Percentiles rank a stretch among this genome's conserved stretches.
These are phyloP conservation scores for Melanotaenia duboulayi DNA, from an alignment of 2,113 vertebrate genomes.

Conservation along the genomic window DNA sequence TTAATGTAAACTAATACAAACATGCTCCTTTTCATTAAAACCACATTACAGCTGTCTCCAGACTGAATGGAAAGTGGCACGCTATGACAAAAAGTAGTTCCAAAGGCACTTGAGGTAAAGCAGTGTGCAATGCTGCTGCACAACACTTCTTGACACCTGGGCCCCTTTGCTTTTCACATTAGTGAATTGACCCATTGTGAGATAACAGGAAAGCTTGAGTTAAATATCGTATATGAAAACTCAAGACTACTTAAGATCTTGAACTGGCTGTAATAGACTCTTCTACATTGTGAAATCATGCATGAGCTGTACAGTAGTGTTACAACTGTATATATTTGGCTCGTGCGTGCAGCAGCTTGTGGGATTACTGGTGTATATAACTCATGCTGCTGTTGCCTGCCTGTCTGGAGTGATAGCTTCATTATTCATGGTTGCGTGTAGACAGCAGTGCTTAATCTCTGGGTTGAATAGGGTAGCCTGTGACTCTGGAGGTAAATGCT, in stretches of 20 bases:
- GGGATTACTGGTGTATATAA: constrained; percentile 66
- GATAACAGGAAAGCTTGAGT: constrained; percentile 8
- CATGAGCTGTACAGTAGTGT: constrained; percentile 45
- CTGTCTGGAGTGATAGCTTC: constrained; percentile 79
- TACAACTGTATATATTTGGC: constrained; percentile 49
- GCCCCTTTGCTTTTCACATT: not conserved
- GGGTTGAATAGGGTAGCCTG: constrained; percentile 58
- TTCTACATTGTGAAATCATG: constrained; percentile 59
- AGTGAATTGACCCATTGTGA: constrained; percentile 22
- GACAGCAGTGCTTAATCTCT: constrained; percentile 82
- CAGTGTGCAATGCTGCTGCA: not conserved
- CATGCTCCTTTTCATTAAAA: not conserved
- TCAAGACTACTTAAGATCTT: constrained; percentile 3
- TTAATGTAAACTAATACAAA: not conserved
- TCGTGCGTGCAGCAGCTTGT: constrained; percentile 59
- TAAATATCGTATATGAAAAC: not conserved
- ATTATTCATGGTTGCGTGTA: constrained; percentile 85
- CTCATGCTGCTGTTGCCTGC: constrained; percentile 73
- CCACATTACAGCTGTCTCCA: not conserved
- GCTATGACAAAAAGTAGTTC: constrained; percentile 3
- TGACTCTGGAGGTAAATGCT: constrained; percentile 62
- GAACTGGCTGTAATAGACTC: constrained; percentile 27
- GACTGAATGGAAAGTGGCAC: not conserved
- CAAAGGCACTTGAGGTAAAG: not conserved
- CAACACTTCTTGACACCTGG: not conserved